Base-by-base conservation (phyloP, 1,140 invertebrate species). In the Venustaconcha ellipsiformis region DNA sequence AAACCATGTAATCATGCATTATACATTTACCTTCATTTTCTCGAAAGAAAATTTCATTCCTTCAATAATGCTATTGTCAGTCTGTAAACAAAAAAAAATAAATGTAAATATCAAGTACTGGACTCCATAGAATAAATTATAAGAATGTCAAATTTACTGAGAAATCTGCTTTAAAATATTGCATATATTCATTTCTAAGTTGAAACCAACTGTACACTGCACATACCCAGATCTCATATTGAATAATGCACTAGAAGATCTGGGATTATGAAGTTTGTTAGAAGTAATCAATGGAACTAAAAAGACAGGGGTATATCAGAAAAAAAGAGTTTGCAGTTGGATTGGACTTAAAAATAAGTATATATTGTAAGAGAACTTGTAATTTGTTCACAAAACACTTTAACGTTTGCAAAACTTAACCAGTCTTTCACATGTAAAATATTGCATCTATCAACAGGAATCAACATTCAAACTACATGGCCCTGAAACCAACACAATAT, bases 21-120 rank as follows among this genome's bases (percentile, higher is more conserved):
- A 67, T 62, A 72, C 57, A 55, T 70, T 80, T 80, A 90, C 87
- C 88, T 91, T 91, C 83, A 91, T 83, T 78, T 89, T 84, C 77
- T 91, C 86, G 79, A 89, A 90, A 30, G 83, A 70, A 76, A 91
- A 87, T 78, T 86, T 89, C 86, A 89, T 90, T 60, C 85, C 90
- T 69, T 87, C 76, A 14, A 87, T 83, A 76, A 91, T 91, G 66
- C 91, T 87, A 17, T 89, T 82, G 85, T 91, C 87, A 78, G 68
- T 87, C 83, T 88, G 78, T 64, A 86, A 82, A 18, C 18, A 60
- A 76, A 60, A 71, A 57, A 63, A 78, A 76, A 58, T 62, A 58
- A 60, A 17, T 65, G 18, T 13, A 69, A 26, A n/a, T 64, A 66
- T 11, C n/a, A 55, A 62, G 30, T 3, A 23, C 18, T 37, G 48